Percentiles rank a stretch among this genome's conserved stretches.
phyloP scores from a whole-genome alignment of 2,113 vertebrate species.

The Sebastes fasciatus region DNA sequence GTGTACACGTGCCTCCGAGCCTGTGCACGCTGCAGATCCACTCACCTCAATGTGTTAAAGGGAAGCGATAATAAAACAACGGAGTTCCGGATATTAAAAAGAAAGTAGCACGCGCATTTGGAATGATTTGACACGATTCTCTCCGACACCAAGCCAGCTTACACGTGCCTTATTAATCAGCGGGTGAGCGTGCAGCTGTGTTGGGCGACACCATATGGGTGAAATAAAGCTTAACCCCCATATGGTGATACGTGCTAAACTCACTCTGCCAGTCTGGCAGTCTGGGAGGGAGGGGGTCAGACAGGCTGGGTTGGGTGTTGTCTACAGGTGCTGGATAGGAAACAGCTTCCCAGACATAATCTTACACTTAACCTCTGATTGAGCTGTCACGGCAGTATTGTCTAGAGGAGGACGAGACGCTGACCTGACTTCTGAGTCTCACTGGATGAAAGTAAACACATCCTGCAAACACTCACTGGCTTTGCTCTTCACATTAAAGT shows the following conservation, averaged over 20 bases:
- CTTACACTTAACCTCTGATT: not conserved
- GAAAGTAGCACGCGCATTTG: not conserved
- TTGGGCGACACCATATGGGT: slow-evolving; percentile 67
- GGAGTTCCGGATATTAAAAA: slow-evolving; percentile 1
- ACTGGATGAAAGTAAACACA: not conserved
- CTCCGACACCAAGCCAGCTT: slow-evolving; percentile 24
- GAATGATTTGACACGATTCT: slow-evolving; percentile 7
- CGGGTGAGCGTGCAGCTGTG: slow-evolving; percentile 29
- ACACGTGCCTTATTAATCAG: slow-evolving; percentile 67
- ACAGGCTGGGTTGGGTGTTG: not conserved
- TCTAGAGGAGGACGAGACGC: not conserved
- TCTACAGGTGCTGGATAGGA: slow-evolving; percentile 9
- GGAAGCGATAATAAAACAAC: slow-evolving; percentile 12
- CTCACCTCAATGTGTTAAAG: slow-evolving; percentile 1
- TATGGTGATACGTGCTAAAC: slow-evolving; percentile 43
- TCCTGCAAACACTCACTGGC: not conserved
- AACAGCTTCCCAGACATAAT: slow-evolving; percentile 19
- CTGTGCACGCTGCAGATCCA: not conserved
- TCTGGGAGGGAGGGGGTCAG: not conserved
- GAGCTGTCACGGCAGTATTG: not conserved
- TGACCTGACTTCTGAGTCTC: not conserved
- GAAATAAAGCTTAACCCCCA: slow-evolving; percentile 65
- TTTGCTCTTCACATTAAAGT: not conserved
- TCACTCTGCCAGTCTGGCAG: slow-evolving; percentile 16
- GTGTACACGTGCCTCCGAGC: slow-evolving; percentile 24